phyloP scores from a whole-genome alignment of 2,113 vertebrate genomes.

The Ictidomys tridecemlineatus region DNA sequence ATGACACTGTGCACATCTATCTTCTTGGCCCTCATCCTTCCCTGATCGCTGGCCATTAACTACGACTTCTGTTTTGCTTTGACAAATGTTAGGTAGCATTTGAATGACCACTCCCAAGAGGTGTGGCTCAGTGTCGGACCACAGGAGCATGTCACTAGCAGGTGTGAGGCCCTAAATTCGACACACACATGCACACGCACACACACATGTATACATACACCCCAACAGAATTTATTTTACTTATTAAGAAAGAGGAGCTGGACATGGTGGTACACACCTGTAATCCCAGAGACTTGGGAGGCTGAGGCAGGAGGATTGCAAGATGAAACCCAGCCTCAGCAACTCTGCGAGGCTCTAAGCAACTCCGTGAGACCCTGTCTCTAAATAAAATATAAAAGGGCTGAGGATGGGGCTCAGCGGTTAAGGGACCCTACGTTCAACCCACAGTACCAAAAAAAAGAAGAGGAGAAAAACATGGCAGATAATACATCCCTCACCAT shows the following conservation, averaged over 20 bases:
- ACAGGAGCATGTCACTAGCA: neutral
- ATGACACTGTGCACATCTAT: too few species aligned
- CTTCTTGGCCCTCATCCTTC: neutral
- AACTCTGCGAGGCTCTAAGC: accelerated
- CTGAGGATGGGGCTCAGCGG: too few species aligned
- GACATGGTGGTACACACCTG: too few species aligned
- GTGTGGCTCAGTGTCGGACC: too few species aligned
- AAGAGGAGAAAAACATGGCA: neutral
- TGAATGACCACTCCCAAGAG: neutral
- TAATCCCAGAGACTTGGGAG: too few species aligned
- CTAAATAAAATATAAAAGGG: too few species aligned
- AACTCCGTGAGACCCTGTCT: too few species aligned
- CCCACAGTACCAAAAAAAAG: too few species aligned
- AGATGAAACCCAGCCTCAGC: too few species aligned
- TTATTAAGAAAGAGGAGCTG: neutral
- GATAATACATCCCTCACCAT: neutral
- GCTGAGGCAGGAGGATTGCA: too few species aligned
- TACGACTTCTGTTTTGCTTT: neutral
- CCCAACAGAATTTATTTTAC: neutral
- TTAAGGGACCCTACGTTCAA: too few species aligned
- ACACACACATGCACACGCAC: too few species aligned
- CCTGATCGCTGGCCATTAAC: neutral
- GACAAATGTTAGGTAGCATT: neutral
- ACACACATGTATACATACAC: neutral
- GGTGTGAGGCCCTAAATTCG: neutral